Evolutionary conservation across 2,888 invertebrate genomes (phyloP).

Genomic region (Sipha maydis): DNA sequence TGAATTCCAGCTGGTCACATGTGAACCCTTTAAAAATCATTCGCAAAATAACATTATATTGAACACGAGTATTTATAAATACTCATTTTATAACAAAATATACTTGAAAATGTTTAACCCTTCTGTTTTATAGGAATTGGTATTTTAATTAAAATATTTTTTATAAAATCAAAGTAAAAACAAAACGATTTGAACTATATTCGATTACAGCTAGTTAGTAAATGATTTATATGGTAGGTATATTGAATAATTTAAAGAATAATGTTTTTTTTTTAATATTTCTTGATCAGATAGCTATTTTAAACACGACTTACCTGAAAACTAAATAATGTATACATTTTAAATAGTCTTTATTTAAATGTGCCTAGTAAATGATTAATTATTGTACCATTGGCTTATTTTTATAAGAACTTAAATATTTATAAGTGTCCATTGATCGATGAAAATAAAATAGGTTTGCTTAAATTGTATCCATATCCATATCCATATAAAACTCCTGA

Average conservation of each 20-base stretch:
- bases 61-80: background rate
- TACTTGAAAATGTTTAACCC: background rate
- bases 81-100: background rate
- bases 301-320: too few relatives aligned
- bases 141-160: background rate
- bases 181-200: too few relatives aligned
- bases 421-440: background rate
- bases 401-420: background rate
- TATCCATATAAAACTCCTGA: background rate
- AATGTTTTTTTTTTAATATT: too few relatives aligned
- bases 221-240: too few relatives aligned
- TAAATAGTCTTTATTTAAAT: too few relatives aligned
- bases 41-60: background rate
- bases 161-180: background rate
- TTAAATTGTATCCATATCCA: background rate
- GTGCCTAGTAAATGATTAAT: background rate
- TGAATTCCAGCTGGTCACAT: background rate
- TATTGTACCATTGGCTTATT: too few relatives aligned
- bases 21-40: background rate
- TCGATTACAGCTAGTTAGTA: too few relatives aligned
- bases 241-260: too few relatives aligned
- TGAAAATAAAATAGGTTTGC: too few relatives aligned
- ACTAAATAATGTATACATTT: too few relatives aligned
- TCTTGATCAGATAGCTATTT: too few relatives aligned
- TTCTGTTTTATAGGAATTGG: background rate